Base-by-base conservation (phyloP, 2,888 invertebrate genomes). In the Cinara cedri region DNA sequence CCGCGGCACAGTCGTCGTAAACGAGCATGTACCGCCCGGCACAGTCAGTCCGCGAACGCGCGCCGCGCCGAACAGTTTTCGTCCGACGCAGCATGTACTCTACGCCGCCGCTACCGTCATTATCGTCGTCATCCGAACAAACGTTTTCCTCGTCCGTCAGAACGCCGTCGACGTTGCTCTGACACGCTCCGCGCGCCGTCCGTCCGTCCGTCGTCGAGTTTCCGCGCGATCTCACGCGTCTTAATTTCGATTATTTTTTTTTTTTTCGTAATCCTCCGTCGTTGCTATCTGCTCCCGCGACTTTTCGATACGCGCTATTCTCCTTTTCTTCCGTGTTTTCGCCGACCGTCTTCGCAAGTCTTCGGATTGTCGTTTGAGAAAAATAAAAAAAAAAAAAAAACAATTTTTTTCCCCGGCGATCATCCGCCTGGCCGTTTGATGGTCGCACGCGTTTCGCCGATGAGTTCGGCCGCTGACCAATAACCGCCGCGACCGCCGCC, bases 41-140 rank as follows among this genome's bases (percentile, higher is more conserved):
- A 49, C 76, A 55, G 34, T 78, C 68, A 78, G 76, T 78, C 60
- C 34, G 76, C 60, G 66, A 54, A 60, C 76, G 76, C 66, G 76
- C 76, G 49, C 49, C 76, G 57, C 11, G 16, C 19, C 66, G 57
- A 49, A 19, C 6, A 42, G 68, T 49, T 26, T n/a, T 11, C 51
- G 63, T 16, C 68, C 68, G 68, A 21, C 34, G 46, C 66, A 26
- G 10, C 19, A 49, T 49, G 55, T 16, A 14, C 57, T 13, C 24
- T 14, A 24, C 44, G 65, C 16, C 26, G n/a, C n/a, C 34, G 54
- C 1, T 14, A 19, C 55, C 21, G 72, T 44, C 57, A 44, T 19
- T n/a, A 24, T 57, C 72, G 44, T 44, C 44, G 72, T 44, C 55
- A 21, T 21, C n/a, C 42, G 19, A 24, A 11, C 49, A 21, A 34